phyloP scores from a whole-genome alignment of 2,113 vertebrate species.

The Cephalopterus ornatus region DNA sequence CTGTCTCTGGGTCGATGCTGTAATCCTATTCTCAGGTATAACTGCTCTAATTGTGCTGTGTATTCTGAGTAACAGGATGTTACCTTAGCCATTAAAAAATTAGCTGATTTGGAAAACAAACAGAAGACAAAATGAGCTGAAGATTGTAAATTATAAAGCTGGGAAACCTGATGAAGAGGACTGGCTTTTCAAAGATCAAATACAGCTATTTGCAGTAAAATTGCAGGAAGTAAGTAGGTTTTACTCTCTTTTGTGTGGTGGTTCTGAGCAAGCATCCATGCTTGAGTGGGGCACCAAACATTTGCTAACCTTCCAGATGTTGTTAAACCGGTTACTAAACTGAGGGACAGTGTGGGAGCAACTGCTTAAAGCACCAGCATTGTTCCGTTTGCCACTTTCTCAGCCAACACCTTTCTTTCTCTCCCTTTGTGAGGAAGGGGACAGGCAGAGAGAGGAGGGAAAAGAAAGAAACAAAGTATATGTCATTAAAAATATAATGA shows the following conservation, averaged over 20 bases:
- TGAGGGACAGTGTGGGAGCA: not conserved
- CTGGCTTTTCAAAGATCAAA: not conserved
- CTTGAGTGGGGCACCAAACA: not conserved
- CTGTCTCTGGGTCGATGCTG: not conserved
- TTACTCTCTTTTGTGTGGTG: not conserved
- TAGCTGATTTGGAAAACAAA: not conserved
- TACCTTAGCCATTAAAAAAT: not conserved
- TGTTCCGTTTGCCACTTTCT: not conserved
- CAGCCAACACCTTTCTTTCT: not conserved
- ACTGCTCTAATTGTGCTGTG: not conserved
- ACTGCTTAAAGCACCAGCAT: not conserved
- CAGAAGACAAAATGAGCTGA: not conserved
- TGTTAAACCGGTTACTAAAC: not conserved
- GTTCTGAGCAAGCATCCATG: not conserved
- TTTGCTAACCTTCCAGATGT: not conserved
- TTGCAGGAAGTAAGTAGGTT: not conserved
- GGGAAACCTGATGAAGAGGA: not conserved
- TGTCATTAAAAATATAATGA: conserved; percentile 26
- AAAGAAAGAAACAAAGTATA: not conserved
- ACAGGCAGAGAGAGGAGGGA: not conserved
- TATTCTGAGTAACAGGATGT: not conserved
- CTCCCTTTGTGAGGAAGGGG: not conserved
- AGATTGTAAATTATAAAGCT: not conserved
- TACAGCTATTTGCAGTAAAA: not conserved
- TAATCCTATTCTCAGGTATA: not conserved